phyloP scores from a whole-genome alignment of 2,113 vertebrate species.

The Microtus oregoni region DNA sequence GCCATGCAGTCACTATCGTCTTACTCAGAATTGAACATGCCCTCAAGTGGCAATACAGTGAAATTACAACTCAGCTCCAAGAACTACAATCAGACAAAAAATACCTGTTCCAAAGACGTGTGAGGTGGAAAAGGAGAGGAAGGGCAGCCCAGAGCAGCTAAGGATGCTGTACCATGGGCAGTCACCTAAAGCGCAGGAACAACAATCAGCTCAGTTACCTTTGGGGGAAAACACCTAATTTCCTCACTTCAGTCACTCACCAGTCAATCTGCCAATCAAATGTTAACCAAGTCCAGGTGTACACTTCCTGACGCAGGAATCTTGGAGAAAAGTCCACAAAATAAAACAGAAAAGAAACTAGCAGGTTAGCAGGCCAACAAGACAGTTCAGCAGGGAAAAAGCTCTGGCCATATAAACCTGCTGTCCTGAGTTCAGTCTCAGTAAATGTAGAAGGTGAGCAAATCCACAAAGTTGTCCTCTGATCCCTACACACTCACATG shows the following conservation, averaged over 20 bases:
- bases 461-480: not conserved
- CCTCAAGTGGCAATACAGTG: constrained; percentile 66
- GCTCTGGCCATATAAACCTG: not conserved
- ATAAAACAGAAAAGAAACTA: not conserved
- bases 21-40: not conserved
- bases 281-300: not conserved
- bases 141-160: not conserved
- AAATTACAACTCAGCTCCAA: constrained; percentile 58
- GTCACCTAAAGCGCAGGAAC: not conserved
- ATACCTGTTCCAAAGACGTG: too few species aligned
- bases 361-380: not conserved
- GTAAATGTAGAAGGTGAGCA: not conserved
- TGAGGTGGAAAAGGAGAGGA: not conserved
- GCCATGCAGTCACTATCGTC: not conserved
- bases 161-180: not conserved
- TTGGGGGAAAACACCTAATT: not conserved
- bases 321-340: not conserved
- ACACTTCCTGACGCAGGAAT: not conserved
- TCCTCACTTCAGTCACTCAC: not conserved
- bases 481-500: too few species aligned
- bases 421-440: not conserved
- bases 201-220: not conserved
- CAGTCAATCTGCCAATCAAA: not conserved
- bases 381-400: not conserved
- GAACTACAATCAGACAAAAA: not conserved